These are phyloP conservation scores for Oryzias curvinotus DNA, from an alignment of 2,113 vertebrate species.

Conservation along the genomic window DNA sequence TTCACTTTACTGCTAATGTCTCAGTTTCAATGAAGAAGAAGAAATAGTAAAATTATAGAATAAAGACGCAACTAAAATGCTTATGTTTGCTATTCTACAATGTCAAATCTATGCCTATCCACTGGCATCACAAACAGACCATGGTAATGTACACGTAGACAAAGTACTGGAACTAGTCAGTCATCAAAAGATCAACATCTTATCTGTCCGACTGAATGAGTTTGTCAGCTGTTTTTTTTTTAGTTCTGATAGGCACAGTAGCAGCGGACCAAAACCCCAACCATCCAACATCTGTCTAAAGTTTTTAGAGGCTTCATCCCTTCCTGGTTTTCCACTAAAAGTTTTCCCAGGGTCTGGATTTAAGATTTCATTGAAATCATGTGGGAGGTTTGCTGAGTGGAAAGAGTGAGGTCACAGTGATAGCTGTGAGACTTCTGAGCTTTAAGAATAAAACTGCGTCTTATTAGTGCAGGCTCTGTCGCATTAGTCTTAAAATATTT, in stretches of 20 bases:
- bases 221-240: conserved; percentile 2
- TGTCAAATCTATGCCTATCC: conserved; percentile 47
- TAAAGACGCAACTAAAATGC: too few relatives aligned
- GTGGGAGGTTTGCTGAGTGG: conserved; percentile 8
- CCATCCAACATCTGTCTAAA: conserved; percentile 44
- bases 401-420: background rate
- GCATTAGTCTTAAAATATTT: background rate
- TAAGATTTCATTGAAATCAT: conserved; percentile 21
- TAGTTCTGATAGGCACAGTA: conserved; percentile 19
- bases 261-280: conserved; percentile 19
- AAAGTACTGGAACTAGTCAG: conserved; percentile 7
- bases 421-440: conserved; percentile 2
- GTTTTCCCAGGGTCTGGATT: conserved; percentile 29
- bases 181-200: conserved; percentile 13
- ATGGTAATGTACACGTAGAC: conserved; percentile 31
- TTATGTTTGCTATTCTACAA: background rate
- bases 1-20: too few relatives aligned
- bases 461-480: background rate
- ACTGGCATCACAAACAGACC: conserved; percentile 41
- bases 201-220: conserved; percentile 12
- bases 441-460: background rate
- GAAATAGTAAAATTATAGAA: too few relatives aligned
- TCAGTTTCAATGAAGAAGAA: too few relatives aligned
- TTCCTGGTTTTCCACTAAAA: conserved; percentile 28
- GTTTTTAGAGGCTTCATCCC: conserved; percentile 32